Evolutionary conservation across 2,888 invertebrate species (phyloP).

Genomic region (Agrotis clavis): DNA sequence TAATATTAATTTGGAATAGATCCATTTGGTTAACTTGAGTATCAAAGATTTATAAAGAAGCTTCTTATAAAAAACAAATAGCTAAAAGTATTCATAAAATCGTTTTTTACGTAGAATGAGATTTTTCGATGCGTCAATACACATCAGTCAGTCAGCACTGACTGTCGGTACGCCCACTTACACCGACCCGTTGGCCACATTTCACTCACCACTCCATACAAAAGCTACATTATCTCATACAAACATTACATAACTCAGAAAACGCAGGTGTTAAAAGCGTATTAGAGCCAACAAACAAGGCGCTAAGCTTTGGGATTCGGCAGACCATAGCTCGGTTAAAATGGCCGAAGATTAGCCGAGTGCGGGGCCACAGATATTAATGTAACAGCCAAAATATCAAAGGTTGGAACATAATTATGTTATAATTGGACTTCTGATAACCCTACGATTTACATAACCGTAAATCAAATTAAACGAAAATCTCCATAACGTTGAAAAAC

Average conservation of each 20-base stretch:
- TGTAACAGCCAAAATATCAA: slow-evolving; percentile 81
- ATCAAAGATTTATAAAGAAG: slow-evolving; percentile 7
- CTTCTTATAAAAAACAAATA: slow-evolving; percentile 20
- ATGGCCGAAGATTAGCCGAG: slow-evolving; percentile 87
- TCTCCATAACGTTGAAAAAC: slow-evolving; percentile 60
- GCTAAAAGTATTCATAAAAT: slow-evolving; percentile 38
- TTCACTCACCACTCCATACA: slow-evolving; percentile 77
- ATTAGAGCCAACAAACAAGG: slow-evolving; percentile 88
- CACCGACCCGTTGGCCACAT: slow-evolving; percentile 67
- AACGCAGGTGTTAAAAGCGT: slow-evolving; percentile 89
- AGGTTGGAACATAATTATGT: slow-evolving; percentile 73
- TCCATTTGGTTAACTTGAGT: slow-evolving; percentile 15
- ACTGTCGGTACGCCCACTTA: slow-evolving; percentile 66
- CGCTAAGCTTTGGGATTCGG: slow-evolving; percentile 87
- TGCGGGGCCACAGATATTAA: slow-evolving; percentile 78
- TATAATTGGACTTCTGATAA: slow-evolving; percentile 67
- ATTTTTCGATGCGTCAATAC: slow-evolving; percentile 58
- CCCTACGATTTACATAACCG: slow-evolving; percentile 64
- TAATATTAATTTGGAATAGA: slow-evolving; percentile 12
- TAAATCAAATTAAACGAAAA: slow-evolving; percentile 57
- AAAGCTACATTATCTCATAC: slow-evolving; percentile 81
- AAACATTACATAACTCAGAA: slow-evolving; percentile 80
- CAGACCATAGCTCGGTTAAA: slow-evolving; percentile 82
- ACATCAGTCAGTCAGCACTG: slow-evolving; percentile 70
- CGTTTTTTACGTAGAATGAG: slow-evolving; percentile 48